These are phyloP conservation scores for Falco berigora DNA, from an alignment of 2,797 vertebrate species.

Conservation along the genomic window DNA sequence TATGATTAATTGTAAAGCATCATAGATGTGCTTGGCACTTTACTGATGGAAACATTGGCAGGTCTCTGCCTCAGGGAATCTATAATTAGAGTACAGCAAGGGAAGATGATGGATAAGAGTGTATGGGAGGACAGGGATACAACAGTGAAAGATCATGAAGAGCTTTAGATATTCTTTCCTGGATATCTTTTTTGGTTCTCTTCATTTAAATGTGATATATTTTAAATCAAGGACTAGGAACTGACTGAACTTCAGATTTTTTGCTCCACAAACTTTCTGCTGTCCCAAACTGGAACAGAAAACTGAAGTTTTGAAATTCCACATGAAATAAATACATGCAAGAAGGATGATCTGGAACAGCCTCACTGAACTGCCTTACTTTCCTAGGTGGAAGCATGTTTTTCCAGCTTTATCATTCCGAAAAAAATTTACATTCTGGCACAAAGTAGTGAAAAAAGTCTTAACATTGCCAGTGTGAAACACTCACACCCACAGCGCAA, in stretches of 20 bases:
- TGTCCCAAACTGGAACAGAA: not conserved
- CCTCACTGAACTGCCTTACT: not conserved
- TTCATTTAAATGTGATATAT: not conserved
- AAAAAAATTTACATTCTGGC: not conserved
- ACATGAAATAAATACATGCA: not conserved
- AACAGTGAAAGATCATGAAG: not conserved
- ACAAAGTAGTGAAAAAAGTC: not conserved
- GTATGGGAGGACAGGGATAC: constrained; percentile 16
- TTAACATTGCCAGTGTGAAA: not conserved
- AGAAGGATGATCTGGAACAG: not conserved
- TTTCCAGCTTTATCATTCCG: not conserved
- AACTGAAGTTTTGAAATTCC: not conserved
- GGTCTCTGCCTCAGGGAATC: constrained; percentile 6
- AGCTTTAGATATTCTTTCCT: not conserved
- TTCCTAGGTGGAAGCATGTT: not conserved
- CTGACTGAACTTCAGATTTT: not conserved
- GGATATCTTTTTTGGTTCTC: not conserved
- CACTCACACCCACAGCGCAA: not conserved
- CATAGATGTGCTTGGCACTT: not conserved
- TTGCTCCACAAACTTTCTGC: not conserved
- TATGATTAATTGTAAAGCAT: not conserved
- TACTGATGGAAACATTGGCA: not conserved
- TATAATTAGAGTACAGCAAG: not conserved
- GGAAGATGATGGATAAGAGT: not conserved
- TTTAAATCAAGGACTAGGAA: not conserved